Conservation (phyloP, 2,797 vertebrate genomes). For the Dryobates pubescens region DNA sequence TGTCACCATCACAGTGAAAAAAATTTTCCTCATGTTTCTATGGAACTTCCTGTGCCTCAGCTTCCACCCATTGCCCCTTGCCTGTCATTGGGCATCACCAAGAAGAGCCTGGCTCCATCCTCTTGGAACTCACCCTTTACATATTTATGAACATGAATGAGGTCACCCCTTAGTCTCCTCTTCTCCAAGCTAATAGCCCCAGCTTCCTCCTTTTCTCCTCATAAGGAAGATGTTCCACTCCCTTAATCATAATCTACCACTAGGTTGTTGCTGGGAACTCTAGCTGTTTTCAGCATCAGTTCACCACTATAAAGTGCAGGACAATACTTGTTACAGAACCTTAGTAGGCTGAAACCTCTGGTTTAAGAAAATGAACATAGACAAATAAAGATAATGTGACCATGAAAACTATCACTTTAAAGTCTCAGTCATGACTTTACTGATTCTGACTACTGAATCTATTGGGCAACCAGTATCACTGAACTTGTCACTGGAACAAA, state of each 20-base stretch:
- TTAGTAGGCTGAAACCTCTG: background rate
- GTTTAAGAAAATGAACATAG: background rate
- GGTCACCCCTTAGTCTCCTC: too few relatives aligned
- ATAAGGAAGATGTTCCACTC: too few relatives aligned
- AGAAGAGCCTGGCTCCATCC: too few relatives aligned
- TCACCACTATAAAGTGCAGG: background rate
- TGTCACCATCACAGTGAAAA: too few relatives aligned
- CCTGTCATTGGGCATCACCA: too few relatives aligned
- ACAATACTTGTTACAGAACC: background rate
- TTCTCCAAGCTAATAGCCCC: too few relatives aligned
- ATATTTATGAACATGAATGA: too few relatives aligned
- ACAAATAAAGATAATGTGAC: background rate
- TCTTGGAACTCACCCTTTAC: too few relatives aligned
- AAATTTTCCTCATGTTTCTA: too few relatives aligned
- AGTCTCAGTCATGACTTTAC: background rate
- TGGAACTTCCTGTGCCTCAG: too few relatives aligned
- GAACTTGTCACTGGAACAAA: background rate
- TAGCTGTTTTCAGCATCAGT: background rate
- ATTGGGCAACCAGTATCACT: background rate
- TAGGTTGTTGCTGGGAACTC: background rate
- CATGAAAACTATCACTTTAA: background rate
- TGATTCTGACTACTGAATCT: background rate
- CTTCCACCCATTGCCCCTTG: too few relatives aligned
- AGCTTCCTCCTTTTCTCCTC: too few relatives aligned
- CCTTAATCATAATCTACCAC: background rate